These are phyloP conservation scores for Acleris sparsana DNA, from an alignment of 2,888 invertebrate species.

Conservation along the genomic window DNA sequence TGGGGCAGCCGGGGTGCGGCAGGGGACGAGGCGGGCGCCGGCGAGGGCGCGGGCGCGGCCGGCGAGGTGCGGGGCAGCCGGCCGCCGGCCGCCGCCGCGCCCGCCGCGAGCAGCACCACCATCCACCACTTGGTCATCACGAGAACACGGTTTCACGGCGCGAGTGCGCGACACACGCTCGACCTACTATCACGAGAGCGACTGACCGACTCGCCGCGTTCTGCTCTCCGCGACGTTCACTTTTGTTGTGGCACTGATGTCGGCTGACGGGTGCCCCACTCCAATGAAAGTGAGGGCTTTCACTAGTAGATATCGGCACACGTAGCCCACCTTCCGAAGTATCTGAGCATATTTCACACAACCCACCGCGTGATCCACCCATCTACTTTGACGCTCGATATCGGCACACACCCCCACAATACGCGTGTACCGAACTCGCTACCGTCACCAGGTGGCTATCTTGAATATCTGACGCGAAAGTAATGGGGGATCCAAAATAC, in stretches of 20 bases:
- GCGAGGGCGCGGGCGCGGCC: slow-evolving; percentile 77
- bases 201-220: slow-evolving; percentile 61
- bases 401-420: slow-evolving; percentile 36
- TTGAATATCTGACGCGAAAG: slow-evolving; percentile 32
- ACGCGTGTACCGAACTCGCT: slow-evolving; percentile 29
- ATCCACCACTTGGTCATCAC: slow-evolving; percentile 75
- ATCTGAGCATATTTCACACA: slow-evolving; percentile 17
- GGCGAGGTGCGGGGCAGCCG: slow-evolving; percentile 73
- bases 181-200: slow-evolving; percentile 64
- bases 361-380: not conserved
- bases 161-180: slow-evolving; percentile 64
- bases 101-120: slow-evolving; percentile 66
- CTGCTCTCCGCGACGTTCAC: slow-evolving; percentile 71
- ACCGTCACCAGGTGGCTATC: slow-evolving; percentile 20
- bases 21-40: slow-evolving; percentile 83
- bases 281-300: slow-evolving; percentile 79
- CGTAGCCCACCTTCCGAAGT: slow-evolving; percentile 28
- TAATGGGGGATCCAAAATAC: no score
- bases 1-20: slow-evolving; percentile 79
- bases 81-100: slow-evolving; percentile 71
- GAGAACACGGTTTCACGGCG: slow-evolving; percentile 54
- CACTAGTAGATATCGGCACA: slow-evolving; percentile 52
- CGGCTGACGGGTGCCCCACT: slow-evolving; percentile 61
- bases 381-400: slow-evolving; percentile 4
- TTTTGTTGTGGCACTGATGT: slow-evolving; percentile 66